These are phyloP conservation scores for Glomeris maerens DNA, from an alignment of 1,140 invertebrate species.

Conservation along the genomic window DNA sequence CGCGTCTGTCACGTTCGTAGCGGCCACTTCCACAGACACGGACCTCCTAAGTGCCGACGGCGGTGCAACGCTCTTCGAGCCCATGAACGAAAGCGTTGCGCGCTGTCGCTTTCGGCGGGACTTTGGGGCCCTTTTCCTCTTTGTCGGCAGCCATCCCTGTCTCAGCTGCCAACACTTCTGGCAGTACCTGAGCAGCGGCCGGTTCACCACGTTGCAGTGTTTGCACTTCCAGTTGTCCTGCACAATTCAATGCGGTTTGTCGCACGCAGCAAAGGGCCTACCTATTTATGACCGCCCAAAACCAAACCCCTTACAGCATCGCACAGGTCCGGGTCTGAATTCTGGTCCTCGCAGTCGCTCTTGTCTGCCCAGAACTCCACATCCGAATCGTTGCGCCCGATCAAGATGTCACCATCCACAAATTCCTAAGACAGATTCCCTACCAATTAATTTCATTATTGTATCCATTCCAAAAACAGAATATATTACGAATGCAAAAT, in stretches of 20 bases:
- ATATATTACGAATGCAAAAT: too few species aligned
- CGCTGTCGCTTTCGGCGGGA: not conserved
- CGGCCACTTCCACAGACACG: too few species aligned
- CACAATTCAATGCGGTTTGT: not conserved
- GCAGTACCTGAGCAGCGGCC: slow-evolving; percentile 1
- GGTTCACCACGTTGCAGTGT: not conserved
- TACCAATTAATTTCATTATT: not conserved
- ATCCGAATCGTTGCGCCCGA: not conserved
- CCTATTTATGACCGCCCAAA: not conserved
- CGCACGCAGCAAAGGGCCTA: not conserved
- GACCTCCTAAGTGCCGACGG: too few species aligned
- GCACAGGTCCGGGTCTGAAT: slow-evolving; percentile 7
- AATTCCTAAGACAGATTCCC: not conserved
- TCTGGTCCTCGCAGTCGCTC: not conserved
- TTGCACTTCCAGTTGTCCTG: slow-evolving; percentile 9
- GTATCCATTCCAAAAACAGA: not conserved
- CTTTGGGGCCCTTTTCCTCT: not conserved
- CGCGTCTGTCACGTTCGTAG: too few species aligned
- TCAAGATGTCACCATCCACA: not conserved
- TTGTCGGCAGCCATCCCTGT: slow-evolving; percentile 1
- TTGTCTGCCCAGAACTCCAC: slow-evolving; percentile 5
- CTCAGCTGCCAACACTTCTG: slow-evolving; percentile 7
- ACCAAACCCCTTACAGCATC: slow-evolving; percentile 3
- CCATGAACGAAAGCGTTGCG: too few species aligned
- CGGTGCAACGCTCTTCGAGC: too few species aligned